phyloP scores from a whole-genome alignment of 1,140 invertebrate species.

The Bemisia tabaci region DNA sequence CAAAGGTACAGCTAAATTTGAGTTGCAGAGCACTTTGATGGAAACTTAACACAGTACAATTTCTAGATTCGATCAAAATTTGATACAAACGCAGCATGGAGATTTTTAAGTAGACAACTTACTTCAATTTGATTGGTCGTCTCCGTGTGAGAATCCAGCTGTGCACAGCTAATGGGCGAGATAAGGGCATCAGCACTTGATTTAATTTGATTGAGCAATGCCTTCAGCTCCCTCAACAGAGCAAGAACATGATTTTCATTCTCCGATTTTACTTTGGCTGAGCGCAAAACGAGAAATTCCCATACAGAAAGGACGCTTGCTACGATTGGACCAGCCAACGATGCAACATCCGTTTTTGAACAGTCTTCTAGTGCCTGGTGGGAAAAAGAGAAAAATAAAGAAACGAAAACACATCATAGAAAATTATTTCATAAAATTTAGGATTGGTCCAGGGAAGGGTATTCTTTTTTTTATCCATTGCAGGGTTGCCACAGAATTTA shows the following conservation, averaged over 20 bases:
- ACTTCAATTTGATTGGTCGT: not conserved
- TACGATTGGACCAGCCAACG: constrained; percentile 13
- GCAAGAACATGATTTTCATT: constrained; percentile 1
- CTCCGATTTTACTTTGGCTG: constrained; percentile 7
- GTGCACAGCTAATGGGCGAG: not conserved
- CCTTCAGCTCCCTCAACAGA: constrained; percentile 1
- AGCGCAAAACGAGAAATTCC: constrained; percentile 14
- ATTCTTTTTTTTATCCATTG: no score
- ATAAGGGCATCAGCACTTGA: not conserved
- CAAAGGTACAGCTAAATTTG: no score
- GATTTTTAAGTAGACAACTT: no score
- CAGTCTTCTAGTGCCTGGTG: constrained; percentile 12
- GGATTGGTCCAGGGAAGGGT: no score
- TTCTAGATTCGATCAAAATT: no score
- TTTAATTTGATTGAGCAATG: constrained; percentile 2
- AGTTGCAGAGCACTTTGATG: no score
- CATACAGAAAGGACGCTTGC: constrained; percentile 14
- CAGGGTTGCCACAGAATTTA: no score
- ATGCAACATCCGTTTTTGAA: constrained; percentile 7
- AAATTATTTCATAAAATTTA: no score
- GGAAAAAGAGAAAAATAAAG: constrained; percentile 3
- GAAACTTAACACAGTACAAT: no score
- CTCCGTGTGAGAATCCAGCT: not conserved
- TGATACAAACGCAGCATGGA: no score
- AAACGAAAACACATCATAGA: no score